Percentiles rank a stretch among this genome's conserved stretches.
These are phyloP conservation scores for Phodopus roborovskii DNA, from an alignment of 2,113 vertebrate species.

Conservation along the genomic window DNA sequence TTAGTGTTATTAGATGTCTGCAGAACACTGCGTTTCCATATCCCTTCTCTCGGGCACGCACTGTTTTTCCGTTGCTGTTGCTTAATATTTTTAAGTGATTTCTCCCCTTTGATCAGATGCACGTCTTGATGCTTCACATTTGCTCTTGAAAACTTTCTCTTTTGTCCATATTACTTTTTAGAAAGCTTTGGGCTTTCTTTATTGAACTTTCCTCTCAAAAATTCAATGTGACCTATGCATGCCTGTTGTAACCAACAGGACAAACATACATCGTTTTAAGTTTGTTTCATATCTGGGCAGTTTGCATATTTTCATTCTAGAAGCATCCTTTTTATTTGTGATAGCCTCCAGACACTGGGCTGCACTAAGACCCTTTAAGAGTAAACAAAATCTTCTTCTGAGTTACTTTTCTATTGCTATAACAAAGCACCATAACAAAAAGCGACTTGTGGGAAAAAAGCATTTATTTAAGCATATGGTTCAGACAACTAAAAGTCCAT, in stretches of 20 bases:
- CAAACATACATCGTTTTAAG: background rate
- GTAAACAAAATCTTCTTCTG: background rate
- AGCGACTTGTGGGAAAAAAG: background rate
- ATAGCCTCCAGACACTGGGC: rapidly evolving
- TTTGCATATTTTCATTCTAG: background rate
- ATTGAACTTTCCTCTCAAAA: background rate
- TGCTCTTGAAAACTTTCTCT: background rate
- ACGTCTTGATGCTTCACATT: background rate
- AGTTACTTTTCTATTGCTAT: background rate
- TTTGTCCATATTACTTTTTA: background rate
- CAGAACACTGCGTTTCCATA: background rate
- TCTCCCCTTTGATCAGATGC: background rate
- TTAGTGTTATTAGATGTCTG: background rate
- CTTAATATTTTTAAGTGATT: background rate
- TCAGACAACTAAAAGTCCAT: background rate
- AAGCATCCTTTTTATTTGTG: background rate
- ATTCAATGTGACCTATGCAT: background rate
- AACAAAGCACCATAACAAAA: background rate
- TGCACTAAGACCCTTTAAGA: background rate
- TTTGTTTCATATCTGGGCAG: background rate
- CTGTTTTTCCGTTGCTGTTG: background rate
- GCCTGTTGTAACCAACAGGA: background rate
- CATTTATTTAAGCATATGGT: background rate
- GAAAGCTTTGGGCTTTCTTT: background rate
- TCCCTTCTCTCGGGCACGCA: background rate